Conservation (phyloP, 2,113 vertebrate species). For the Leucoraja erinaceus region DNA sequence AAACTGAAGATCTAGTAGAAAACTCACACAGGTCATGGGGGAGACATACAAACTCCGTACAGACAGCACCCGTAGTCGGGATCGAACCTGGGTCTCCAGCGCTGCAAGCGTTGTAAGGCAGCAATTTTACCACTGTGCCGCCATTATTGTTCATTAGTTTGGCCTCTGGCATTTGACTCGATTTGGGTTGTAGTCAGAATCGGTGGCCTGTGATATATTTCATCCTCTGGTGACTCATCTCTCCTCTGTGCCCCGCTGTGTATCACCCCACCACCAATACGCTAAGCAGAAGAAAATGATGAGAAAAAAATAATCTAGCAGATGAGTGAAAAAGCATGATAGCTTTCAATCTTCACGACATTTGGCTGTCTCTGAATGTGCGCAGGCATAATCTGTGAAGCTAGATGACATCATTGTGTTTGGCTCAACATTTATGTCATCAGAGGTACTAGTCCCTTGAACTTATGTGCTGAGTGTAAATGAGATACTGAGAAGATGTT, state of each 20-base stretch:
- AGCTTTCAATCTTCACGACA: background rate
- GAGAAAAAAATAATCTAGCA: background rate
- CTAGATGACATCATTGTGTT: conserved; percentile 1
- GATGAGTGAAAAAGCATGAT: background rate
- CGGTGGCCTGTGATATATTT: no score
- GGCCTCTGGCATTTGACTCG: background rate
- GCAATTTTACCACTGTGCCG: no score
- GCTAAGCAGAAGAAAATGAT: background rate
- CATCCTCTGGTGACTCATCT: background rate
- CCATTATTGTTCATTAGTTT: background rate
- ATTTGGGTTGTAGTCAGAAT: background rate
- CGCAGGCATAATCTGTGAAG: background rate
- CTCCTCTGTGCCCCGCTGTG: no score
- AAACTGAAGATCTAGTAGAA: no score
- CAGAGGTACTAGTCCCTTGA: background rate
- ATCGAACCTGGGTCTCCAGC: no score
- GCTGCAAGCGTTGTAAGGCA: no score
- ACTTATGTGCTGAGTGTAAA: background rate
- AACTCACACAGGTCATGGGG: no score
- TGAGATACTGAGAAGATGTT: background rate
- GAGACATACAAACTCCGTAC: no score
- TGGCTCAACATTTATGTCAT: background rate
- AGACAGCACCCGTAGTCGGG: no score
- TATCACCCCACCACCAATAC: background rate
- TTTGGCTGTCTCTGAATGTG: background rate